Base-by-base conservation (phyloP, 2,113 vertebrate genomes). In the Microtus richardsoni region DNA sequence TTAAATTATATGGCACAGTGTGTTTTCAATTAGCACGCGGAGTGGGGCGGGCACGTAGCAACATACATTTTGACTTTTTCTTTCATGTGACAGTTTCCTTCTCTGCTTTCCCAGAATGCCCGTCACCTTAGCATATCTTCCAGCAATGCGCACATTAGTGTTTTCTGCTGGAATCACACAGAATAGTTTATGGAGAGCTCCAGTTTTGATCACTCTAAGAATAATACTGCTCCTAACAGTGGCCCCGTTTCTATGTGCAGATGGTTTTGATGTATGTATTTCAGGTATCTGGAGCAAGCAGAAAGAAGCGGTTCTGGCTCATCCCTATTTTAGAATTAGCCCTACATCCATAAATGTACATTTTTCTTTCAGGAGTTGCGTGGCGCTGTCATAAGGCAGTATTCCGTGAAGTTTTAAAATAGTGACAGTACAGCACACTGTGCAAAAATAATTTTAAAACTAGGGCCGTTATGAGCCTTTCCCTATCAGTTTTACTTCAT, bases 271-370 rank as follows among this genome's bases (percentile, higher is more conserved):
- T 96, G 96, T 97, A 74, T 97, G 2, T 97, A 97, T 96, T 97
- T 97, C 96, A 97, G 96, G 96, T 97, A 97, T 97, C 96, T 97
- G 80, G 95, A 97, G 91, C 97, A 95, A 95, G 92, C 96, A 80
- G 91, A 94, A 90, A 94, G 88, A 96, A 82, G 66, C 92, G 74
- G 88, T 64, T 77, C 71, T 82, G 60, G 85, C 19, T 93, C 66
- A 36, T 95, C 95, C 80, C 91, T 97, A 96, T 97, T 97, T 97
- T 97, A 97, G 92, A 96, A 90, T 90, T 80, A 97, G 96, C 47
- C 93, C 92, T 96, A 92, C 77, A 96, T 97, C 88, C 88, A 88
- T 73, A 95, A 95, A 82, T 84, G 52, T 92, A 66, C 93, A 75
- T 92, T 97, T 91, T 91, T 78, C 62, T 95, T 97, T 95, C 64